Percentiles rank a stretch among this genome's conserved stretches.
Conservation (phyloP, 2,888 invertebrate genomes). For the Melanostoma scalare region DNA sequence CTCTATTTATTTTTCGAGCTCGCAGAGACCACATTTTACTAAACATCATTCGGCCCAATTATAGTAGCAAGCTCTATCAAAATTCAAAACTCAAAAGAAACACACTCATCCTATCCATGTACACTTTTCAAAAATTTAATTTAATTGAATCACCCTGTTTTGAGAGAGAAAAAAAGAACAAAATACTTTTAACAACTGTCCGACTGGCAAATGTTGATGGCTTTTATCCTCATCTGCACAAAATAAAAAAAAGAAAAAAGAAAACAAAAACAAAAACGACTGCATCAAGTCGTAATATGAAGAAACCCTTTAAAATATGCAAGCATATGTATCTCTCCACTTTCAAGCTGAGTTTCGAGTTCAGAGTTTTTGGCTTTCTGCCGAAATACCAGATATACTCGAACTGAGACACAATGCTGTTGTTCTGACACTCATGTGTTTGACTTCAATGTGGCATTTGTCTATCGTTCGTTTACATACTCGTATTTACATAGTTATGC, state of each 20-base stretch:
- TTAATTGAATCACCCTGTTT: constrained; percentile 24
- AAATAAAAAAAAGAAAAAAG: neutral
- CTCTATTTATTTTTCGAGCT: too few relatives aligned
- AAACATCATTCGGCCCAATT: too few relatives aligned
- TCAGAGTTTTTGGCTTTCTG: constrained; percentile 51
- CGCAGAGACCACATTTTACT: too few relatives aligned
- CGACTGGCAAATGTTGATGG: constrained; percentile 14
- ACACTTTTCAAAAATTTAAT: neutral
- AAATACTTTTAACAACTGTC: neutral
- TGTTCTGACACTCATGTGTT: constrained; percentile 9
- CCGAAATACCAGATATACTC: constrained; percentile 26
- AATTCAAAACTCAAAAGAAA: too few relatives aligned
- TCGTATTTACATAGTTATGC: neutral
- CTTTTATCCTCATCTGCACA: constrained; percentile 13
- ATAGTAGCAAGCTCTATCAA: too few relatives aligned
- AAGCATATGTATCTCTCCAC: constrained; percentile 59
- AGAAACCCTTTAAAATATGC: constrained; percentile 65
- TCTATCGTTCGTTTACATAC: neutral
- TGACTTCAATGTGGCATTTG: neutral
- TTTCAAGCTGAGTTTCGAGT: constrained; percentile 50
- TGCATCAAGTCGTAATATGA: constrained; percentile 66
- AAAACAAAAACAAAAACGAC: constrained; percentile 25
- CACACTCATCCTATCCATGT: too few relatives aligned
- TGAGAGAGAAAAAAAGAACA: neutral
- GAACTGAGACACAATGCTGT: constrained; percentile 3